A percentile compares a stretch with the other conserved stretches of the same genome.
These are phyloP conservation scores for Tarsius wallacei DNA, from an alignment of 2,797 vertebrate species.

Conservation along the genomic window DNA sequence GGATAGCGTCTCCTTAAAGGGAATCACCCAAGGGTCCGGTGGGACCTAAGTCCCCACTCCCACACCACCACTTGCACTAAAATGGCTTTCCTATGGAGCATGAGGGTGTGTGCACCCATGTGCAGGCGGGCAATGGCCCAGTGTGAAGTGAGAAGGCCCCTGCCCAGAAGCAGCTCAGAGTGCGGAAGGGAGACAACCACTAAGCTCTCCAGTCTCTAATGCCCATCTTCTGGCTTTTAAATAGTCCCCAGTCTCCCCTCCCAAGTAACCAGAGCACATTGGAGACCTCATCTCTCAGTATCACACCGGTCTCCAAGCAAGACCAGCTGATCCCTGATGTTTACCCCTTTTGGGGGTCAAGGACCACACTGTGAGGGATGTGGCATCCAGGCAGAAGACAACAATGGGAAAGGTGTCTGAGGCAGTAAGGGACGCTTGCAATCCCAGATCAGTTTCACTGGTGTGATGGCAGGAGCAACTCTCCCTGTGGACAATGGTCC, in stretches of 20 bases:
- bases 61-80: neutral
- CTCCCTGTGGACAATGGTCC: neutral
- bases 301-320: too few relatives aligned
- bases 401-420: neutral
- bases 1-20: neutral
- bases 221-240: neutral
- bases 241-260: neutral
- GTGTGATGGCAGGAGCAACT: neutral
- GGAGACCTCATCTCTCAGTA: neutral
- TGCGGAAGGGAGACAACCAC: neutral
- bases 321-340: fast-evolving
- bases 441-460: neutral
- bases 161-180: neutral
- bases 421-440: neutral
- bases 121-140: neutral
- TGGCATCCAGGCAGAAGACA: neutral
- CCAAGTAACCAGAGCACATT: neutral
- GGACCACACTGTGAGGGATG: neutral
- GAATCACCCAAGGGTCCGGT: neutral
- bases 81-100: neutral
- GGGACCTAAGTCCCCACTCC: neutral
- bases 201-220: neutral
- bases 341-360: neutral
- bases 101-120: neutral
- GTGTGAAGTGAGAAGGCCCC: neutral